Evolutionary conservation across 2,113 vertebrate genomes (phyloP), one percentile per base, ranked within the genome.

Genomic region (Eupsittula cactorum): DNA sequence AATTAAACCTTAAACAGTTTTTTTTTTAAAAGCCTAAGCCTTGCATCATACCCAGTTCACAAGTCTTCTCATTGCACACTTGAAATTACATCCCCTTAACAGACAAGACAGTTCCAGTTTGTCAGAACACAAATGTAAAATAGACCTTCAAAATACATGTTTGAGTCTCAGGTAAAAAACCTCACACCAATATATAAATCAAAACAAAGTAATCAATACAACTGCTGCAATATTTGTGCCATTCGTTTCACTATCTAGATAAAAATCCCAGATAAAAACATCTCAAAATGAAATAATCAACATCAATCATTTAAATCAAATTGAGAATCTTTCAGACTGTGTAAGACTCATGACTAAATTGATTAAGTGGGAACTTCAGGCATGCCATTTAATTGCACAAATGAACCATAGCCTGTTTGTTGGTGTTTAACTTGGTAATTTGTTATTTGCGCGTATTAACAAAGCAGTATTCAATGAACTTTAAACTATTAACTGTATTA

Each of bases 291-390:
- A 97, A 96, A 95, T 89, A 82, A 95, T 98, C 93, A 96, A 73
- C 89, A 97, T 96, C 65, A 91, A 62, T 97, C 69, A 97, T 87
- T 97, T 63, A 93, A 95, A 97, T 97, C 92, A 93, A 96, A 96
- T 94, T 93, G 92, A 97, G 96, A 95, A 96, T 90, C 94, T 96
- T 97, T 98, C 96, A 97, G 94, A 95, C 82, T 95, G 85, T 85
- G 84, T 95, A 93, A 94, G 95, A 97, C 95, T 96, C 65, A 90
- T 28, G 71, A 89, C 68, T 88, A 69, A 94, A 95, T 8, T 95
- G 94, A 97, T 97, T 90, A 96, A 85, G 77, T 81, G 65, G 68
- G 88, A 97, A 95, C 89, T 96, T 95, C 83, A 94, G 93, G 79
- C 79, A 92, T 71, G 90, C 42, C 80, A 90, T 92, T 96, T 92